Percentiles rank a stretch among this genome's conserved stretches.
phyloP scores from a whole-genome alignment of 2,888 invertebrate species.

The Syritta pipiens region DNA sequence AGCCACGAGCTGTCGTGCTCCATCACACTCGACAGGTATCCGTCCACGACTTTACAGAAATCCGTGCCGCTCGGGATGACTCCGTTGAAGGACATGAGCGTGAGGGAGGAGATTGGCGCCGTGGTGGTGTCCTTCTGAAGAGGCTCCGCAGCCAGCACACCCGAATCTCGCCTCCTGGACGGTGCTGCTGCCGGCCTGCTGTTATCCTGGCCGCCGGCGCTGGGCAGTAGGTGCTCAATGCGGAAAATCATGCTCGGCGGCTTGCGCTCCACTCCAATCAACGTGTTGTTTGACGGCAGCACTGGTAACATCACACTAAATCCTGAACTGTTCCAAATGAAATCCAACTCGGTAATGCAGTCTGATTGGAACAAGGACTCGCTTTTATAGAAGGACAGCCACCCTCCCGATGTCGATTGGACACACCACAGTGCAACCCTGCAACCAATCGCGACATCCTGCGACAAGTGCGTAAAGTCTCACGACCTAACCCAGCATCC shows the following conservation, averaged over 20 bases:
- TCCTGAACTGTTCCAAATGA: constrained; percentile 70
- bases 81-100: constrained; percentile 71
- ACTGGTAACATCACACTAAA: constrained; percentile 72
- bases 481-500: constrained; percentile 73
- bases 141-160: constrained; percentile 75
- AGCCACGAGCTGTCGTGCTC: constrained; percentile 74
- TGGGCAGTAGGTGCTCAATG: constrained; percentile 72
- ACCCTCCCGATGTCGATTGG: constrained; percentile 54
- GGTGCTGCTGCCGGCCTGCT: constrained; percentile 1
- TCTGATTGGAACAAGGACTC: constrained; percentile 75
- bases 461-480: constrained; percentile 79
- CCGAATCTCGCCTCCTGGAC: constrained; percentile 67
- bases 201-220: constrained; percentile 39
- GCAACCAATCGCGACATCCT: constrained; percentile 53
- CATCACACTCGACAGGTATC: constrained; percentile 38
- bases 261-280: constrained; percentile 70
- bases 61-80: constrained; percentile 51
- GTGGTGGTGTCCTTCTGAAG: constrained; percentile 75
- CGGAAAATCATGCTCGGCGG: constrained; percentile 76
- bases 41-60: constrained; percentile 64
- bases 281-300: constrained; percentile 71
- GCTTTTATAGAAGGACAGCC: constrained; percentile 75
- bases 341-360: constrained; percentile 75
- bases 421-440: constrained; percentile 65
- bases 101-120: constrained; percentile 71